phyloP scores from a whole-genome alignment of 2,888 invertebrate species.

The Ceraclea dissimilis region DNA sequence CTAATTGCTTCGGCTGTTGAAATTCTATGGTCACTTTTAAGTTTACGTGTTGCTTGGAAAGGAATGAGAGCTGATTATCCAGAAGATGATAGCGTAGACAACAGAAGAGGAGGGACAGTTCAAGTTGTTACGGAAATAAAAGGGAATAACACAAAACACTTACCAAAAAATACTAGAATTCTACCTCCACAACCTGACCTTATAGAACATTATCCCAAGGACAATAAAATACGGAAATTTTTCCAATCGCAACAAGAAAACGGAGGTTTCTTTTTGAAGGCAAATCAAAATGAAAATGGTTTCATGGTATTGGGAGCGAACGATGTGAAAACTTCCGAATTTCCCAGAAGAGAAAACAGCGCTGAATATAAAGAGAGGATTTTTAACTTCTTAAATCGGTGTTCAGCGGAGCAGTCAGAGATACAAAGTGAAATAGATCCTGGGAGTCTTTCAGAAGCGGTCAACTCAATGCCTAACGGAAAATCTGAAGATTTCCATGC shows the following conservation, averaged over 20 bases:
- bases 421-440: conserved; percentile 30
- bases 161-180: conserved; percentile 39
- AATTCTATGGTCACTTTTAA: conserved; percentile 52
- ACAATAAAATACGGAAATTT: conserved; percentile 46
- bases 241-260: conserved; percentile 40
- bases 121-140: conserved; percentile 50
- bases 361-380: conserved; percentile 45
- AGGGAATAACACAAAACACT: conserved; percentile 42
- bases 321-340: conserved; percentile 34
- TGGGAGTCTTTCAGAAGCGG: conserved; percentile 6
- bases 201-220: conserved; percentile 47
- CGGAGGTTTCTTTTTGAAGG: conserved; percentile 41
- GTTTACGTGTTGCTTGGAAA: conserved; percentile 50
- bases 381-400: conserved; percentile 42
- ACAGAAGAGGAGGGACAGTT: conserved; percentile 41
- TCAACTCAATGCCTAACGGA: background rate
- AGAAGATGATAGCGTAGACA: conserved; percentile 40
- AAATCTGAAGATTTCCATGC: background rate
- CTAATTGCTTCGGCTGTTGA: conserved; percentile 52
- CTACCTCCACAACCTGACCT: conserved; percentile 46
- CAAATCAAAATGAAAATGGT: conserved; percentile 24
- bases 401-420: conserved; percentile 29
- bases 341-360: conserved; percentile 33
- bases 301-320: background rate
- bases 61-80: conserved; percentile 56